These are phyloP conservation scores for Cephus rjabovi DNA, from an alignment of 2,888 invertebrate species.

Conservation along the genomic window DNA sequence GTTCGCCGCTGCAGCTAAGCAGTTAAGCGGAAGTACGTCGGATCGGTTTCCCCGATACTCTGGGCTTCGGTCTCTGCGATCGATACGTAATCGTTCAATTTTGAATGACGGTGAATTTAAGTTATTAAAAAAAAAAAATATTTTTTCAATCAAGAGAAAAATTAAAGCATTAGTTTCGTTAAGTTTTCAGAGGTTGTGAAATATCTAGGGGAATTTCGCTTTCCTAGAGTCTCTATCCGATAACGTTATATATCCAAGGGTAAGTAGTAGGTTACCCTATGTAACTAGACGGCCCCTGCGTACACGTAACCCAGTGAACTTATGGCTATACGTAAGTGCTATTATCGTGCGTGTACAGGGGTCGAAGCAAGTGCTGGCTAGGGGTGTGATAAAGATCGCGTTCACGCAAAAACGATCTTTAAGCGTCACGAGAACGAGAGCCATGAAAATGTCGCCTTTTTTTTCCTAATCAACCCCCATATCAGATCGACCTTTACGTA, in stretches of 20 bases:
- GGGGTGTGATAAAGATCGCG: not conserved
- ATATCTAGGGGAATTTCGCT: not conserved
- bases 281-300: not conserved
- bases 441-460: slow-evolving; percentile 6
- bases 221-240: not conserved
- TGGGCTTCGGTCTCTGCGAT: not conserved
- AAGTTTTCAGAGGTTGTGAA: not conserved
- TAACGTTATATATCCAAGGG: not conserved
- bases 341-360: not conserved
- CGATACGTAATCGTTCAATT: not conserved
- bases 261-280: not conserved
- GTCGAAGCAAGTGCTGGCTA: not conserved
- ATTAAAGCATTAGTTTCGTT: not conserved
- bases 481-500: not conserved
- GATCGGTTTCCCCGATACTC: not conserved
- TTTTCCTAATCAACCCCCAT: not conserved
- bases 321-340: not conserved
- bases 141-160: not conserved
- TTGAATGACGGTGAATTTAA: not conserved
- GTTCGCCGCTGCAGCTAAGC: slow-evolving; percentile 34
- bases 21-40: slow-evolving; percentile 17
- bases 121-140: not conserved
- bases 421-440: not conserved
- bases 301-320: not conserved
- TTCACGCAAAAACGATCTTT: not conserved